Percentiles rank a stretch among this genome's conserved stretches.
phyloP scores from a whole-genome alignment of 1,140 invertebrate species.

The Choristoneura fumiferana region DNA sequence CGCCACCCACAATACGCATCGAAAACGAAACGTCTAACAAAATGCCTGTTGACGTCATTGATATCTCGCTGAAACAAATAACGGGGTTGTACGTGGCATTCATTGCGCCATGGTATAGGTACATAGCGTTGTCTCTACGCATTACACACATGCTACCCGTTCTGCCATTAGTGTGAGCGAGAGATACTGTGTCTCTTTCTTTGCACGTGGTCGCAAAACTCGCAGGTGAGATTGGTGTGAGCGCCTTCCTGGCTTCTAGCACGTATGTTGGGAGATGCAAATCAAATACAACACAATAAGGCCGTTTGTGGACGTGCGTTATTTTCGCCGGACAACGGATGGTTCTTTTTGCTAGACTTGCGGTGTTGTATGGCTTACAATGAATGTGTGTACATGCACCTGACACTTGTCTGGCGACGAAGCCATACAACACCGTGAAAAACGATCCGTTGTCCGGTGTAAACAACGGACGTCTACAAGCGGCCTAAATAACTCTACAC shows the following conservation, averaged over 20 bases:
- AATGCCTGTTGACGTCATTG: constrained; percentile 44
- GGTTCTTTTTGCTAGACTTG: too few relatives aligned
- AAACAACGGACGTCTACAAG: too few relatives aligned
- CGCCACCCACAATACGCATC: constrained; percentile 38
- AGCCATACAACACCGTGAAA: too few relatives aligned
- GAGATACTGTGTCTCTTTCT: constrained; percentile 13
- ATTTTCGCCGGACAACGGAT: too few relatives aligned
- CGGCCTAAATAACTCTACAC: too few relatives aligned
- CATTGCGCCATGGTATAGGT: constrained; percentile 30
- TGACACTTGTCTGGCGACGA: too few relatives aligned
- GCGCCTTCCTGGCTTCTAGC: constrained; percentile 28
- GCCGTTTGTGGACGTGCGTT: too few relatives aligned
- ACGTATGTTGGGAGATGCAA: too few relatives aligned
- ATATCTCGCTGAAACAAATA: constrained; percentile 50
- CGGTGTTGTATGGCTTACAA: too few relatives aligned
- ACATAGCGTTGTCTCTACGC: constrained; percentile 33
- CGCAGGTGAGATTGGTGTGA: not conserved
- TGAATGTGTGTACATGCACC: too few relatives aligned
- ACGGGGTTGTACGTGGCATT: constrained; percentile 31
- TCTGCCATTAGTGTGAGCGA: constrained; percentile 1
- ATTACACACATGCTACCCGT: constrained; percentile 32
- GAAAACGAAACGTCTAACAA: constrained; percentile 45
- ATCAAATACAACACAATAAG: too few relatives aligned
- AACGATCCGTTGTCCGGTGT: too few relatives aligned
- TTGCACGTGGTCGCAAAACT: not conserved